A percentile compares a stretch with the other conserved stretches of the same genome.
Conservation (phyloP, 2,113 vertebrate species). For the Cyprinodon tularosa region DNA sequence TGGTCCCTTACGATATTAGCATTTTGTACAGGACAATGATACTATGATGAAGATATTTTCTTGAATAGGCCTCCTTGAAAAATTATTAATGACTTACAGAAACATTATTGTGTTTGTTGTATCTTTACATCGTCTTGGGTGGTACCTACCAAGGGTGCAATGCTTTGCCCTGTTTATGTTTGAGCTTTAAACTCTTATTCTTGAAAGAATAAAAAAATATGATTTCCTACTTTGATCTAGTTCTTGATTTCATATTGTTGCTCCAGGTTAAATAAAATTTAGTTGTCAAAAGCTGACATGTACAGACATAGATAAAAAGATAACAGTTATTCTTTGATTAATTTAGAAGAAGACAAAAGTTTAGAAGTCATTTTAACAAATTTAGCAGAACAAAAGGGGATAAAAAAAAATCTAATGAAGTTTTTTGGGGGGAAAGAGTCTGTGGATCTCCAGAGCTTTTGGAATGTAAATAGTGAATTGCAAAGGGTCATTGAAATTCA, state of each 20-base stretch:
- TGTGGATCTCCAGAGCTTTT: not conserved
- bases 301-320: not conserved
- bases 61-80: not conserved
- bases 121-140: not conserved
- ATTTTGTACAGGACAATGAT: not conserved
- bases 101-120: not conserved
- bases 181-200: not conserved
- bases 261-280: not conserved
- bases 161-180: not conserved
- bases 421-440: not conserved
- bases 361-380: not conserved
- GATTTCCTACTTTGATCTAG: not conserved
- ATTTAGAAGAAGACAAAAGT: not conserved
- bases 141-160: not conserved
- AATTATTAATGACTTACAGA: not conserved
- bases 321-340: not conserved
- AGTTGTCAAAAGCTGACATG: not conserved
- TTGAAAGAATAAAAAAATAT: not conserved
- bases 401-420: not conserved
- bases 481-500: conserved; percentile 5
- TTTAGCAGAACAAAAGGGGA: not conserved
- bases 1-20: not conserved
- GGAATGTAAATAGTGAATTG: not conserved
- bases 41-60: not conserved
- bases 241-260: not conserved